Conservation (phyloP, 2,888 invertebrate genomes). For the Parascotia fuliginaria region DNA sequence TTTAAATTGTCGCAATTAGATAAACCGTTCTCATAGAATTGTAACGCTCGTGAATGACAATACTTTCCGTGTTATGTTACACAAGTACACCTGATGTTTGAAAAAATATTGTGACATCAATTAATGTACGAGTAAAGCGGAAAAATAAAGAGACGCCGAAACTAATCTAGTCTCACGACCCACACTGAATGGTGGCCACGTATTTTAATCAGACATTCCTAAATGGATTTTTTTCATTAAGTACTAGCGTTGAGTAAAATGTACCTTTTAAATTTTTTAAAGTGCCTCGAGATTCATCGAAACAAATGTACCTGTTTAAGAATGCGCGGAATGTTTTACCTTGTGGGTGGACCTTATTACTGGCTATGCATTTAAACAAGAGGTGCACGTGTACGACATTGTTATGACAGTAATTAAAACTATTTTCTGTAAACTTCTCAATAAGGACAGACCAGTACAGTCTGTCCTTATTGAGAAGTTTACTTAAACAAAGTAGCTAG, state of each 20-base stretch:
- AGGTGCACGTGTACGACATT: conserved; percentile 15
- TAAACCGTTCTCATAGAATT: conserved; percentile 11
- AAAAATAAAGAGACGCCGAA: conserved; percentile 71
- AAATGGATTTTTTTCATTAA: conserved; percentile 67
- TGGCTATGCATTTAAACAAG: conserved; percentile 11
- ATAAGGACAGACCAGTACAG: too few species aligned
- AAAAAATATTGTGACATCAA: conserved; percentile 56
- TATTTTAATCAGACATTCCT: conserved; percentile 81
- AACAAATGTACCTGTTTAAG: conserved; percentile 46
- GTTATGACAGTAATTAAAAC: conserved; percentile 16
- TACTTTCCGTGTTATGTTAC: conserved; percentile 19
- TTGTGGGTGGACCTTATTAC: conserved; percentile 26
- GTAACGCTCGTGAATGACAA: conserved; percentile 26
- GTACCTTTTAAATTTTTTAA: conserved; percentile 60
- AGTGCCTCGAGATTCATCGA: conserved; percentile 35
- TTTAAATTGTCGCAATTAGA: conserved; percentile 18
- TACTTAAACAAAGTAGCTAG: conserved; percentile 18
- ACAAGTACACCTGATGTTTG: conserved; percentile 35
- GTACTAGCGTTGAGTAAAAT: conserved; percentile 47
- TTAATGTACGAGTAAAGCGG: conserved; percentile 62
- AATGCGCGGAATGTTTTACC: conserved; percentile 39
- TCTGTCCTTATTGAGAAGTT: conserved; percentile 22
- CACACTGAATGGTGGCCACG: conserved; percentile 55
- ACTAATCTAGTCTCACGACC: conserved; percentile 78
- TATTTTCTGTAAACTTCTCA: neutral